These are phyloP conservation scores for Myathropa florea DNA, from an alignment of 2,888 invertebrate genomes.

Conservation along the genomic window DNA sequence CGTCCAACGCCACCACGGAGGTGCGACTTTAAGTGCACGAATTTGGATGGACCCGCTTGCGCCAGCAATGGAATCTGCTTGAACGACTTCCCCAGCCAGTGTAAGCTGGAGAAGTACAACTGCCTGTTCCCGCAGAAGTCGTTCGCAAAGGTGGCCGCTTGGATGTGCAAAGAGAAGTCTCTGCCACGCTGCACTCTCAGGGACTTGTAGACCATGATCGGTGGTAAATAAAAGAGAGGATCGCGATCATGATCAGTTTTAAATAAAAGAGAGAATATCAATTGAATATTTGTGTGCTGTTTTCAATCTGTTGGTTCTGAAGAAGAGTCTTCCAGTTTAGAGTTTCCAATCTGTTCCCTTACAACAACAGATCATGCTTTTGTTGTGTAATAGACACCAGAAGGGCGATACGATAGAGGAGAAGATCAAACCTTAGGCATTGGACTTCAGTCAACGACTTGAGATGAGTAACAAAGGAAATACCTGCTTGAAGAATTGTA, in stretches of 20 bases:
- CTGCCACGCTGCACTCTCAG: background rate
- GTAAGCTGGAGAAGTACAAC: constrained; percentile 75
- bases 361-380: no score
- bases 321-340: no score
- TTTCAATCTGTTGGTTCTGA: no score
- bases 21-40: constrained; percentile 74
- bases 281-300: no score
- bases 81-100: constrained; percentile 73
- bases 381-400: no score
- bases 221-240: background rate
- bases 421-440: no score
- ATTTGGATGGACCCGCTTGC: constrained; percentile 72
- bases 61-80: constrained; percentile 75
- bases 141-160: background rate
- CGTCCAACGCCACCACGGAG: constrained; percentile 21
- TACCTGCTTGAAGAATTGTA: no score
- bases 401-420: no score
- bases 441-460: no score
- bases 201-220: constrained; percentile 13
- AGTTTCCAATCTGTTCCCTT: no score
- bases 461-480: no score
- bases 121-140: constrained; percentile 74
- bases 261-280: background rate
- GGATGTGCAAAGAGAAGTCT: constrained; percentile 33
- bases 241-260: no score